phyloP scores from a whole-genome alignment of 1,140 invertebrate species.

The Leptoteleia sp. region DNA sequence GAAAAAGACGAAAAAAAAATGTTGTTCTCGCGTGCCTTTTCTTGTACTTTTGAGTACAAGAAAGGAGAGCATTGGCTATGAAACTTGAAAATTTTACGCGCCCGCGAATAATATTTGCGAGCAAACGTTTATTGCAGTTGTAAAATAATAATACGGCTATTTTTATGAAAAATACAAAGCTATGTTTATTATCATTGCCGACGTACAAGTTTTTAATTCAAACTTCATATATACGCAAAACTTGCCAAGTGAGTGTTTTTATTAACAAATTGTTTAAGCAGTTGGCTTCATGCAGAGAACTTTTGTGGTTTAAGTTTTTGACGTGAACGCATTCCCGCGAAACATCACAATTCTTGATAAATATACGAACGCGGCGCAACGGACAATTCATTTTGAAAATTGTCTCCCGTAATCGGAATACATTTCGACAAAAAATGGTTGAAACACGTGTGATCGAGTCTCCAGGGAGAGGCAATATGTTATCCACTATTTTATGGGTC shows the following conservation, averaged over 20 bases:
- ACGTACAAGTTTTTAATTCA: conserved; percentile 24
- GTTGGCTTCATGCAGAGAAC: background rate
- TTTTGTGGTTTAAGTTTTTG: conserved; percentile 30
- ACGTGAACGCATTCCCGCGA: conserved; percentile 18
- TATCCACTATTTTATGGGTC: conserved; percentile 29
- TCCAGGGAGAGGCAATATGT: conserved; percentile 12
- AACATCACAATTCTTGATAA: conserved; percentile 20
- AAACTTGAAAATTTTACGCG: conserved; percentile 5
- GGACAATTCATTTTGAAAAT: conserved; percentile 8
- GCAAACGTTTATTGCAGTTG: background rate
- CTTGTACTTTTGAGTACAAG: background rate
- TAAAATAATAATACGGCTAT: background rate
- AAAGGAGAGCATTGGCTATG: background rate
- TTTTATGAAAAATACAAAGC: conserved; percentile 2
- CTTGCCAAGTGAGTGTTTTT: conserved; percentile 13
- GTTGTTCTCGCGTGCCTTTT: conserved; percentile 3
- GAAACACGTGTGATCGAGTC: conserved; percentile 16
- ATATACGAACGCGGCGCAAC: background rate
- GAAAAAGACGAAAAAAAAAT: conserved; percentile 16
- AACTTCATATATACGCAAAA: conserved; percentile 14
- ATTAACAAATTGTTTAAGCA: conserved; percentile 25
- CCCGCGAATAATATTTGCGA: conserved; percentile 3
- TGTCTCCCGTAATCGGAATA: conserved; percentile 14
- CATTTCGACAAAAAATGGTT: conserved; percentile 23
- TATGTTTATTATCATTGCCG: conserved; percentile 14